Base-by-base conservation (phyloP, 2,113 vertebrate species). In the Osmerus mordax region DNA sequence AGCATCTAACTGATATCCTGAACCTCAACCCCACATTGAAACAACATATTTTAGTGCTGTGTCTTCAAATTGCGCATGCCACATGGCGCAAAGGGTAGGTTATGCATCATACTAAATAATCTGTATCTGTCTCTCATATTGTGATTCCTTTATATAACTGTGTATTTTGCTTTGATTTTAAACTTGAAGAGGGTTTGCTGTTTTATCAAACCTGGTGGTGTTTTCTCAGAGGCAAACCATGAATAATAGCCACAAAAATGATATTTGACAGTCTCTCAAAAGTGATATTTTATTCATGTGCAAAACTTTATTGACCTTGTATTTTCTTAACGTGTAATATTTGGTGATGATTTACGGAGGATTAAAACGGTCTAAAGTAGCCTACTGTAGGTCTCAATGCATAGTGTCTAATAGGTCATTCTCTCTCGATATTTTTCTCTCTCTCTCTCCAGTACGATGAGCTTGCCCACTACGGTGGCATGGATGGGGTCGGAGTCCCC, bases 21-120 rank as follows among this genome's bases (percentile, higher is more conserved):
- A 3, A 18, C 6, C 11, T 71, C 15, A 65, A 29, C 25, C 79
- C 59, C 60, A 90, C 91, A 90, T 91, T 92, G 91, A 93, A 91
- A 90, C 89, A 90, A 90, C 91, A 92, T 90, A 87, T 91, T 91
- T 87, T 92, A 87, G 90, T 55, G 8, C n/a, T 41, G 32, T 63
- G 18, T 15, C 68, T 76, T 89, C 89, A 91, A 93, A 87, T 89
- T 91, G 91, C 92, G 91, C 92, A 92, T 91, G 92, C 92, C 92
- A 92, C 32, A 98, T 98, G 96, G 95, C 96, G 91, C 96, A 97
- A 93, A 94, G 96, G 95, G 96, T 98, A 95, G 87, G 94, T 94
- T 88, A 89, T 81, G 91, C 13, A 16, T 7, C 28, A 93, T 92
- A 91, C 89, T 74, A 8, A 52, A 53, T 9, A 47, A 15, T 11